Base-by-base conservation (phyloP, 1,140 invertebrate genomes). In the Conopomorpha cramerella region DNA sequence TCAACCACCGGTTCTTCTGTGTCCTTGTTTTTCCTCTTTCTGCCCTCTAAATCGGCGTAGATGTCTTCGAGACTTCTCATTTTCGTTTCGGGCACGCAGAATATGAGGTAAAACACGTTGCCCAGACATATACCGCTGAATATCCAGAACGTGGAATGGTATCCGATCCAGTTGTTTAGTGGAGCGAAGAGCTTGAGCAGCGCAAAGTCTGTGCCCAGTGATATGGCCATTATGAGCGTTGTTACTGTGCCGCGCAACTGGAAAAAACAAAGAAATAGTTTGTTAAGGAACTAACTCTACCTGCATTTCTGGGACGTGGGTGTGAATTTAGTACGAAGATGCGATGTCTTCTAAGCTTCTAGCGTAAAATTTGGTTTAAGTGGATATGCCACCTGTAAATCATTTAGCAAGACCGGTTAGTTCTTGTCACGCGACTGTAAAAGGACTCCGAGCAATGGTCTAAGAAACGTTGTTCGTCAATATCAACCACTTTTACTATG, bases 171-270 rank as follows among this genome's bases (percentile, higher is more conserved):
- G 8, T 43, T 64, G 0, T 54, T 49, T 4, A 74, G 8, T 0
- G 60, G 58, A 28, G 71, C 68, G 45, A 74, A 74, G 36, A 67
- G 62, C 0, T 64, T 15, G 19, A 67, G 51, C 33, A 71, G 62
- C 0, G 67, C 25, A 37, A 71, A 71, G 12, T 47, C 58, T 0
- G 52, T 38, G 3, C 54, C 2, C 0, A 57, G 54, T 8, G 66
- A 50, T 2, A 48, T 16, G 1, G 62, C 49, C 55, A 68, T 68
- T 2, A 58, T 44, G 2, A 49, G 43, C 1, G 58, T 62, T 41
- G 66, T 49, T 0, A 73, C 60, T 33, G 60, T 62, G 0, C 70
- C 61, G 4, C 70, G 66, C 31, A 63, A 67, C 70, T 74, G 51
- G 11, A 59, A 64, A 34, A n/a, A 17, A 33, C 4, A 38, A 16